Percentiles rank a stretch among this genome's conserved stretches.
Evolutionary conservation across 35 echinoderm and acorn worm genomes (phyloP).

Genomic region (Nesometra sesokonis): DNA sequence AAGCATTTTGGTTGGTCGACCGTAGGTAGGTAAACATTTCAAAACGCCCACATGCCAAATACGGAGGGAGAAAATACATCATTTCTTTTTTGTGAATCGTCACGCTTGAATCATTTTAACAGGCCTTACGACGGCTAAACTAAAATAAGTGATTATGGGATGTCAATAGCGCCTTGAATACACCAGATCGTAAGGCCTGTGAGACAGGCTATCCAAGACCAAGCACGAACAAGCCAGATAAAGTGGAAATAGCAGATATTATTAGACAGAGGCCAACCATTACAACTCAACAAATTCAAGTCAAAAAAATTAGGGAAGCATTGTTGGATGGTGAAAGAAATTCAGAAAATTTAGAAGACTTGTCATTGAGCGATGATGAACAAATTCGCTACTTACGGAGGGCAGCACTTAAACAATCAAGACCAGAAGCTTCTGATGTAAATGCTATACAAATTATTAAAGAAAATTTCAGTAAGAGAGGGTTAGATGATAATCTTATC

Average conservation of each 20-base stretch:
- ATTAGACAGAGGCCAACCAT: background rate
- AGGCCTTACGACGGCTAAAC: no score
- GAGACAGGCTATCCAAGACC: background rate
- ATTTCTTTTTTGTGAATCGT: no score
- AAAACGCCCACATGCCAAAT: no score
- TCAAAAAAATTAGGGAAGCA: background rate
- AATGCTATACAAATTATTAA: background rate
- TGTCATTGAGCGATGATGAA: background rate
- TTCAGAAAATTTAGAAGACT: background rate
- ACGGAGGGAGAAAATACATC: no score
- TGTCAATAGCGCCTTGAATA: no score
- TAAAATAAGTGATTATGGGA: no score
- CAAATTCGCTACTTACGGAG: background rate
- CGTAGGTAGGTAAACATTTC: no score
- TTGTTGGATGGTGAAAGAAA: background rate
- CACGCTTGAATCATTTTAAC: no score
- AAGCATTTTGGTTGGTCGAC: no score
- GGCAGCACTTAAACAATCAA: background rate
- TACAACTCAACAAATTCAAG: background rate
- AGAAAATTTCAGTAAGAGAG: background rate
- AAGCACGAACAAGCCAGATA: background rate
- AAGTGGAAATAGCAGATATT: background rate
- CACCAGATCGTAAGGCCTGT: no score
- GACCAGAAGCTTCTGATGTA: background rate
- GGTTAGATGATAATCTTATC: background rate